These are phyloP conservation scores for Condylura cristata DNA, from an alignment of 2,113 vertebrate species.

Conservation along the genomic window DNA sequence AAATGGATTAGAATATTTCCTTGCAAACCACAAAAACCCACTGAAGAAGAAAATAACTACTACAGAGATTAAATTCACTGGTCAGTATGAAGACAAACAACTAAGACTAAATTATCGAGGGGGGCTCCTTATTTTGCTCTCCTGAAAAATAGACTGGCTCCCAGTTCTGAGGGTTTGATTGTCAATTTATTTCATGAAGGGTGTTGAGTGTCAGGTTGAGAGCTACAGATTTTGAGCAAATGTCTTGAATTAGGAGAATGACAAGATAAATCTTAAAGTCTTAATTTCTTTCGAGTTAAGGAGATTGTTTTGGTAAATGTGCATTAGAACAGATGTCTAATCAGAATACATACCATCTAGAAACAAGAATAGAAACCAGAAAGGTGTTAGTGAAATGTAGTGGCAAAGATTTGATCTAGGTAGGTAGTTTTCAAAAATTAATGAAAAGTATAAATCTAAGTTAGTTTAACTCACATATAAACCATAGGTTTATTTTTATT, in stretches of 20 bases:
- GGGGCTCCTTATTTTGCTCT: not conserved
- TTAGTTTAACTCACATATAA: not conserved
- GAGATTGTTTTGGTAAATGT: not conserved
- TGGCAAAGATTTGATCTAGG: not conserved
- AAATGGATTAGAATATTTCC: not conserved
- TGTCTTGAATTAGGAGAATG: conserved; percentile 5
- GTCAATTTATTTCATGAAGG: not conserved
- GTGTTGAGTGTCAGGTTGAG: not conserved
- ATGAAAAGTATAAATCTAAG: not conserved
- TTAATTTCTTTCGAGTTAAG: not conserved
- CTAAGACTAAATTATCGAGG: not conserved
- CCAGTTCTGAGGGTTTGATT: not conserved
- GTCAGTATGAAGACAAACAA: not conserved
- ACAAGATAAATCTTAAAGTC: not conserved
- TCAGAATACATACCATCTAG: not conserved
- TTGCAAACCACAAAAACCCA: not conserved
- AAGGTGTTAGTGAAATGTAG: not conserved
- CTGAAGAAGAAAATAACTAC: not conserved
- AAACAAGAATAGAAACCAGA: not conserved
- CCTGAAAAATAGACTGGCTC: not conserved
- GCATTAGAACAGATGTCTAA: not conserved
- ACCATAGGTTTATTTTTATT: not conserved
- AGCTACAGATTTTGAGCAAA: not conserved
- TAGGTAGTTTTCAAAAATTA: conserved; percentile 8
- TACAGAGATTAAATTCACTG: not conserved